Base-by-base conservation (phyloP, 2,888 invertebrate genomes). In the Pinctada fucata region DNA sequence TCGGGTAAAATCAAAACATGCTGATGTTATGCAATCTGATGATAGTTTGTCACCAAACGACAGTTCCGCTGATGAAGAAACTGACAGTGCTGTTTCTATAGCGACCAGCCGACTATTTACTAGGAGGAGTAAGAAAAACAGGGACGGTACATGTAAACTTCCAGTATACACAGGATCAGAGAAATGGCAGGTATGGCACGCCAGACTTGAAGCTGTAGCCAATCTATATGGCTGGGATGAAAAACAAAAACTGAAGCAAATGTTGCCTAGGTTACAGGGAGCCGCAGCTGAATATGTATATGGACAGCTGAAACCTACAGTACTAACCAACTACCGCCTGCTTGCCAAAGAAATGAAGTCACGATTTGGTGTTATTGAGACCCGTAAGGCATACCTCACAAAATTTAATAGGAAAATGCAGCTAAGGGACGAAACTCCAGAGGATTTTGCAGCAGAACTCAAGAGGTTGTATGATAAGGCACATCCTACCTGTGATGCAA, bases 361-460 rank as follows among this genome's bases (percentile, higher is more conserved):
- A 13, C 45, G 68, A 16, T 78, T 76, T 66, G 13, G 74, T 3
- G 65, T 47, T 3, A 66, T 79, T 8, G 79, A 82, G 67, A 77
- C 77, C 1, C 48, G 48, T 1, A 74, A 65, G 31, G 71, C 75
- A 3, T 82, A 76, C 48, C 75, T 67, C 47, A 67, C 78, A n/a
- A 73, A 80, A 65, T 82, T 80, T 47, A 79, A 74, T 45, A 63
- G 65, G 16, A 64, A 78, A 16, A 79, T 65, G 6, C 78, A 83
- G 70, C 70, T 45, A 31, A 31, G 10, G 13, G 70, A 50, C 31
- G 81, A 79, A 49, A 63, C 78, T 10, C 75, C 67, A n/a, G 79
- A 81, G 65, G 72, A 79, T 8, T 81, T 75, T 69, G 82, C 81
- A 2, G 78, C 84, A 13, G 81, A 82, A 8, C 70, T 82, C 3